phyloP scores from a whole-genome alignment of 1,140 invertebrate species.

The Drosophila mojavensis region DNA sequence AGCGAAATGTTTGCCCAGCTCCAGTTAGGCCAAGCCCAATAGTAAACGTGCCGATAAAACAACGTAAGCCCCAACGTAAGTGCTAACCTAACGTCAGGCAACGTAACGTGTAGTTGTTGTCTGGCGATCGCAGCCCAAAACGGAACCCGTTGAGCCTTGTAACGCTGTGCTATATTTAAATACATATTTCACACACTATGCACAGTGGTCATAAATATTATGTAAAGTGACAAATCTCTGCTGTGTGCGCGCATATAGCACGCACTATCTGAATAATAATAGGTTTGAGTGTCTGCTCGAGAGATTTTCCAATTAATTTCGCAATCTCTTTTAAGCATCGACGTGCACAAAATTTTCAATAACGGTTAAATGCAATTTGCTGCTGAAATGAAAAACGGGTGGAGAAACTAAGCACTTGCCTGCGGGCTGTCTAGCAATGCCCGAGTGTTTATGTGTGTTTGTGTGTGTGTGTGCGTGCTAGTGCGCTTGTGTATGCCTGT shows the following conservation, averaged over 20 bases:
- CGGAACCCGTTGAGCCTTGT: slow-evolving; percentile 14
- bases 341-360: slow-evolving; percentile 68
- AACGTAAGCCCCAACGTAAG: slow-evolving; percentile 24
- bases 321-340: slow-evolving; percentile 60
- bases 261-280: slow-evolving; percentile 10
- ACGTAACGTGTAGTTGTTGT: slow-evolving; percentile 30
- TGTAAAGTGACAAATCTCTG: slow-evolving; percentile 4
- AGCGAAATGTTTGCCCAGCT: slow-evolving; percentile 32
- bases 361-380: slow-evolving; percentile 75
- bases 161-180: slow-evolving; percentile 22
- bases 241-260: not conserved
- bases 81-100: slow-evolving; percentile 35
- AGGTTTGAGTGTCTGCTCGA: not conserved
- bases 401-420: slow-evolving; percentile 13
- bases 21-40: slow-evolving; percentile 19
- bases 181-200: slow-evolving; percentile 6
- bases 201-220: slow-evolving; percentile 15
- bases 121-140: not conserved
- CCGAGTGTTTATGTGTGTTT: slow-evolving; percentile 2
- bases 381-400: slow-evolving; percentile 42
- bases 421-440: slow-evolving; percentile 14
- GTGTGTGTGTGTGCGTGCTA: not conserved
- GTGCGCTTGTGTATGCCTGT: slow-evolving; percentile 2
- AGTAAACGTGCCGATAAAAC: slow-evolving; percentile 9
- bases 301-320: slow-evolving; percentile 70